These are phyloP conservation scores for Enchytraeus crypticus DNA, from an alignment of 2,888 invertebrate species.

Conservation along the genomic window DNA sequence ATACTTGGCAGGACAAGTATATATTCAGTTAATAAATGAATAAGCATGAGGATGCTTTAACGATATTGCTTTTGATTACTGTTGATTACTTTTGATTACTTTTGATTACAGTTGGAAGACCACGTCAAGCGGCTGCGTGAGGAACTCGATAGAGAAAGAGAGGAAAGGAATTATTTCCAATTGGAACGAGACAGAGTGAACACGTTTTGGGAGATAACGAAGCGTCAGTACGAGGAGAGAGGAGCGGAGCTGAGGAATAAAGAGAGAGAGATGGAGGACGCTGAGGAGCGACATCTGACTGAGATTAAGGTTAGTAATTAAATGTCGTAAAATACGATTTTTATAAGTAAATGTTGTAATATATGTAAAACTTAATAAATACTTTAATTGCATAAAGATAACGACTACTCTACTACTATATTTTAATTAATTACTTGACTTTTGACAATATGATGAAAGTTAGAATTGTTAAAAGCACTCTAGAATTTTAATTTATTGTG, in stretches of 20 bases:
- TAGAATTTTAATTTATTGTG: too few relatives aligned
- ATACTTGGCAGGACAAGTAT: too few relatives aligned
- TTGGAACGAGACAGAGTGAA: slow-evolving; percentile 83
- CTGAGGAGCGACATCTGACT: slow-evolving; percentile 74
- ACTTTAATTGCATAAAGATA: too few relatives aligned
- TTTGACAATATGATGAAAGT: too few relatives aligned
- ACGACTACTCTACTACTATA: too few relatives aligned
- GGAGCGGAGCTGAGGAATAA: slow-evolving; percentile 64
- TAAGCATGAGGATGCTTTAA: background rate
- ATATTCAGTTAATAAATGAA: background rate
- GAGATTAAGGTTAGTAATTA: slow-evolving; percentile 59
- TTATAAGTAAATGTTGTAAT: background rate
- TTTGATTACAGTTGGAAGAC: slow-evolving; percentile 64
- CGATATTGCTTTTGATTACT: background rate
- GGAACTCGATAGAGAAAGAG: slow-evolving; percentile 84
- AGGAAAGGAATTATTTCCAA: slow-evolving; percentile 90
- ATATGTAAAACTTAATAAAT: too few relatives aligned
- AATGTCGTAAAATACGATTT: background rate
- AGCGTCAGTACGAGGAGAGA: slow-evolving; percentile 76
- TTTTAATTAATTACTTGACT: too few relatives aligned
- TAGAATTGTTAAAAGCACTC: too few relatives aligned
- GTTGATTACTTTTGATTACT: background rate
- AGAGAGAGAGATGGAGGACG: slow-evolving; percentile 78
- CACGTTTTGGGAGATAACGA: slow-evolving; percentile 90
- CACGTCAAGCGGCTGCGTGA: slow-evolving; percentile 76